Percentiles rank a stretch among this genome's conserved stretches.
These are phyloP conservation scores for Leucoraja erinaceus DNA, from an alignment of 2,113 vertebrate genomes.

Conservation along the genomic window DNA sequence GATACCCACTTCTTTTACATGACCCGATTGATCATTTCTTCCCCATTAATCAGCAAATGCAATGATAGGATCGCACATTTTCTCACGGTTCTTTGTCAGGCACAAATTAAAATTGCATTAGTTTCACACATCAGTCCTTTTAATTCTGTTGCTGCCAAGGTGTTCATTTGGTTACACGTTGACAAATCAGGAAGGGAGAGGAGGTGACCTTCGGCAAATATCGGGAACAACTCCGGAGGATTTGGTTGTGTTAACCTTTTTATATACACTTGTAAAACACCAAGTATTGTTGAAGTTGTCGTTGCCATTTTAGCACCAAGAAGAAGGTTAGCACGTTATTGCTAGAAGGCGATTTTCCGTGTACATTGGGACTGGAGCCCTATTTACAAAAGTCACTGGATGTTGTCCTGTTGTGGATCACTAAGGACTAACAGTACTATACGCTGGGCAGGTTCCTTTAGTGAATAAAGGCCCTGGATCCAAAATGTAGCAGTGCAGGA, in stretches of 20 bases:
- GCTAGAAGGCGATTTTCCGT: neutral
- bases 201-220: neutral
- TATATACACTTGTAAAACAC: conserved; percentile 30
- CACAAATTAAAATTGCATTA: neutral
- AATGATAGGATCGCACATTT: neutral
- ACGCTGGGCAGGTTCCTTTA: neutral
- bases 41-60: neutral
- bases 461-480: conserved; percentile 4
- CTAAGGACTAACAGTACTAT: neutral
- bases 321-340: conserved; percentile 7
- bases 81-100: neutral
- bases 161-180: neutral
- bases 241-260: conserved; percentile 25
- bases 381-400: neutral
- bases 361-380: neutral
- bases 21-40: neutral
- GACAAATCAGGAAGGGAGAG: neutral
- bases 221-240: neutral
- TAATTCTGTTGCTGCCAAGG: conserved; percentile 27
- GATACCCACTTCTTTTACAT: neutral
- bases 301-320: conserved; percentile 36
- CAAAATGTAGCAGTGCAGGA: neutral
- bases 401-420: neutral
- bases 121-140: conserved; percentile 14
- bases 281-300: conserved; percentile 22